Evolutionary conservation across 2,113 vertebrate genomes (phyloP), one percentile per base, ranked within the genome.

Genomic region (Elephas maximus): DNA sequence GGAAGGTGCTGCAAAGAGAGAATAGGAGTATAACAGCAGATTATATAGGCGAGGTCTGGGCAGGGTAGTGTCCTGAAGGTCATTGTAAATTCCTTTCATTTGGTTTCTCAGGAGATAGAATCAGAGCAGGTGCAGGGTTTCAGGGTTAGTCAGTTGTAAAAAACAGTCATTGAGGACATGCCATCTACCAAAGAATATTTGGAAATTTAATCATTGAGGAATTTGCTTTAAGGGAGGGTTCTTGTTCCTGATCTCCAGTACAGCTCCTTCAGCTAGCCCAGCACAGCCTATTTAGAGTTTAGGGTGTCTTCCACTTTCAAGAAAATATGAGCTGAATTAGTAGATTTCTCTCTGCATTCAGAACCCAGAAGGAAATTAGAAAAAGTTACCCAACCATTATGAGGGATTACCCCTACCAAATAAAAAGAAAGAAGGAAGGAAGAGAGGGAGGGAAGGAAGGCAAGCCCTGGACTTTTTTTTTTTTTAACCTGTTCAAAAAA

Each of bases 291-390:
- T 8, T 65, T 63, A 63, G 24, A 63, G 8, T 65, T 24, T 65
- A 28, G 63, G 11, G 37, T 74, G 71, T 5, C 67, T 33, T 69
- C 14, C 51, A 17, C 57, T 91, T 86, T 87, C 4, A 51, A 18
- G 86, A 33, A 74, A 1, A 81, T 96, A 74, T 60, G 76, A 80
- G 4, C 2, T 44, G 69, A 76, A 86, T 89, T 76, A 87, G 23
- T 81, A 51, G 95, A 73, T 80, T 81, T 10, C 30, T 71, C 12
- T 90, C 63, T 77, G 90, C 51, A 1, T 89, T 93, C 48, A 90
- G 57, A 92, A 80, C 14, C 91, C 37, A 84, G 53, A 95, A 20
- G 23, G 18, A 94, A 87, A 57, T 65, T 94, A 45, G 93, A 20
- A 88, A 77, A 82, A 65, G 71, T 44, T 44, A 93, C 37, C 2